phyloP scores from a whole-genome alignment of 1,140 invertebrate genomes.

The Apis laboriosa region DNA sequence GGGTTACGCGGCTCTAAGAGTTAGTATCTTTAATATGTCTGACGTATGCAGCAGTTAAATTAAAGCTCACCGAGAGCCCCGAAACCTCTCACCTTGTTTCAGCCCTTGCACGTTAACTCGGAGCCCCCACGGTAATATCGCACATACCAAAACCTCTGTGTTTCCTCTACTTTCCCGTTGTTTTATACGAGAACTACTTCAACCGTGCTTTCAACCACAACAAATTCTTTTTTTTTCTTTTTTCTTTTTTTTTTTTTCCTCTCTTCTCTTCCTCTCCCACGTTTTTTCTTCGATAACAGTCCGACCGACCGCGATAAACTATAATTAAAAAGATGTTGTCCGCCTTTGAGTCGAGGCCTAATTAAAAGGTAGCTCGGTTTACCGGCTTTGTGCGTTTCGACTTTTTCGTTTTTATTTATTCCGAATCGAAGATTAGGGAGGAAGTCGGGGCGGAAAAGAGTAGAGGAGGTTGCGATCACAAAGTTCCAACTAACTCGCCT shows the following conservation, averaged over 20 bases:
- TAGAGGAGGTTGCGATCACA: background rate
- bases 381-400: background rate
- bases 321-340: slow-evolving; percentile 15
- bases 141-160: slow-evolving; percentile 56
- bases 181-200: slow-evolving; percentile 16
- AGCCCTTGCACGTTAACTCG: slow-evolving; percentile 53
- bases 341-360: background rate
- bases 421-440: background rate
- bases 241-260: background rate
- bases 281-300: background rate
- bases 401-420: slow-evolving; percentile 4
- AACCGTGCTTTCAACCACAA: slow-evolving; percentile 14
- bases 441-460: background rate
- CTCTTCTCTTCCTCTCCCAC: too few species aligned
- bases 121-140: slow-evolving; percentile 59
- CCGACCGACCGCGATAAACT: background rate
- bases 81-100: slow-evolving; percentile 57
- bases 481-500: background rate
- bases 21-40: slow-evolving; percentile 68
- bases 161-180: slow-evolving; percentile 18
- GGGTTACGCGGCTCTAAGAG: slow-evolving; percentile 39
- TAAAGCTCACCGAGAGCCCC: slow-evolving; percentile 56
- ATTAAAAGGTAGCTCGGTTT: background rate
- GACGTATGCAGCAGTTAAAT: slow-evolving; percentile 68
- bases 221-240: background rate